phyloP scores from a whole-genome alignment of 1,140 invertebrate species.

The Drosophila nigrodunni region DNA sequence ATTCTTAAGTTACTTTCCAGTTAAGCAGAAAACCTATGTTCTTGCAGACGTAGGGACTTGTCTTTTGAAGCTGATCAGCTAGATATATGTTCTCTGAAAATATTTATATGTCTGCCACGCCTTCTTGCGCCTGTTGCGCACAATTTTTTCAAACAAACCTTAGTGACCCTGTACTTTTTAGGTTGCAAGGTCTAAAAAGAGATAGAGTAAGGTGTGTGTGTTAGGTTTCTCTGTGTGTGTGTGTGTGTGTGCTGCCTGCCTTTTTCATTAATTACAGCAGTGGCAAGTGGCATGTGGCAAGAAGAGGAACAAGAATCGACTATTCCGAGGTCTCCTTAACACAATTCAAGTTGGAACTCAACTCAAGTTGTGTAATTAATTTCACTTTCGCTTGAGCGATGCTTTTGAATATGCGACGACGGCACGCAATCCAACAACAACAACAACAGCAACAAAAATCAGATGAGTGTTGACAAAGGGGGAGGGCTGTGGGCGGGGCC shows the following conservation, averaged over 20 bases:
- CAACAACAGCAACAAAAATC: conserved; percentile 2
- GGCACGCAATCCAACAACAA: conserved; percentile 64
- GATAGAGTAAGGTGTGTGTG: not conserved
- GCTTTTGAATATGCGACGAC: conserved; percentile 71
- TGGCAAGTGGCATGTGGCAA: conserved; percentile 17
- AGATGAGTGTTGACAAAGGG: not conserved
- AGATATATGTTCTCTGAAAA: no score
- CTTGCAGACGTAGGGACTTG: no score
- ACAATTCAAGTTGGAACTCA: conserved; percentile 27
- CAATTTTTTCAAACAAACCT: no score
- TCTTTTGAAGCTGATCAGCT: no score
- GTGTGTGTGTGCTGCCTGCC: conserved; percentile 31
- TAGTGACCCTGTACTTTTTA: no score
- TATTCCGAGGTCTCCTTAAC: conserved; percentile 10
- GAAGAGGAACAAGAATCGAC: conserved; percentile 10
- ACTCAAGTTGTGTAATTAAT: conserved; percentile 71
- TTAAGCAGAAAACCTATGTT: no score
- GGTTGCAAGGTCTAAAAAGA: not conserved
- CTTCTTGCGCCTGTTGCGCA: no score
- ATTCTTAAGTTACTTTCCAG: no score
- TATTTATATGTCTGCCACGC: no score
- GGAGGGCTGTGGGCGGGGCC: no score
- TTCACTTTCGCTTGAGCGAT: conserved; percentile 80
- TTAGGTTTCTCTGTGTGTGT: not conserved
- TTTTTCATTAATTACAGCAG: conserved; percentile 72